Evolutionary conservation across 2,113 vertebrate species (phyloP).

Genomic region (Garra rufa): DNA sequence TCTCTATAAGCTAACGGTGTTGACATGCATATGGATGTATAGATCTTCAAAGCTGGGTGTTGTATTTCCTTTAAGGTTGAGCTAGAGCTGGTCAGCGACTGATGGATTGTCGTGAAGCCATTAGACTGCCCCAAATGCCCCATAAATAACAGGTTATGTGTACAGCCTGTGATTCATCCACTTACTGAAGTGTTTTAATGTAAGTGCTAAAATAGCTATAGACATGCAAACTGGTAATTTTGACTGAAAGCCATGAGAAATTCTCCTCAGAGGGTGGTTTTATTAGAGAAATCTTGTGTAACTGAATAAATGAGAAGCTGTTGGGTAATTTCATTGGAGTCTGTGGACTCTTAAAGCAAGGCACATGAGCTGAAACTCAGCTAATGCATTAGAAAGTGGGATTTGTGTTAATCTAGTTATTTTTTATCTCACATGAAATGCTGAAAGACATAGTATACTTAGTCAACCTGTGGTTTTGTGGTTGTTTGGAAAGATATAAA

Average conservation of each 20-base stretch:
- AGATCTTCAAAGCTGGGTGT: not conserved
- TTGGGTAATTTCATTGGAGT: constrained; percentile 40
- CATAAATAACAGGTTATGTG: not conserved
- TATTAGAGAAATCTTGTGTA: constrained; percentile 24
- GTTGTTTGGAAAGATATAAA: not conserved
- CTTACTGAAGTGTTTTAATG: constrained; percentile 22
- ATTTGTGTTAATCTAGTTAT: not conserved
- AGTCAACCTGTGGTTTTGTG: not conserved
- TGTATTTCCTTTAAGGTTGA: not conserved
- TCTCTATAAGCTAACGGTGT: not conserved
- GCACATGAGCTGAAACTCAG: not conserved
- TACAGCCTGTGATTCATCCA: constrained; percentile 17
- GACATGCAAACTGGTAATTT: constrained; percentile 34
- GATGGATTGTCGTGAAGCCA: not conserved
- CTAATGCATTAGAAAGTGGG: not conserved
- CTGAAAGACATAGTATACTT: not conserved
- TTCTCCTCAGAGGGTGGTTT: constrained; percentile 41
- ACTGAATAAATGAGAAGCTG: constrained; percentile 49
- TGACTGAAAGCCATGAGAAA: constrained; percentile 52
- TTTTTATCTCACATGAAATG: constrained; percentile 4
- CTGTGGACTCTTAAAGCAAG: not conserved
- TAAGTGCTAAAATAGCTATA: constrained; percentile 23
- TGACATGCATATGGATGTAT: not conserved
- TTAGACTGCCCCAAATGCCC: not conserved
- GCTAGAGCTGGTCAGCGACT: not conserved